Conservation (phyloP, 2,797 vertebrate genomes). For the Cossypha dichroa region DNA sequence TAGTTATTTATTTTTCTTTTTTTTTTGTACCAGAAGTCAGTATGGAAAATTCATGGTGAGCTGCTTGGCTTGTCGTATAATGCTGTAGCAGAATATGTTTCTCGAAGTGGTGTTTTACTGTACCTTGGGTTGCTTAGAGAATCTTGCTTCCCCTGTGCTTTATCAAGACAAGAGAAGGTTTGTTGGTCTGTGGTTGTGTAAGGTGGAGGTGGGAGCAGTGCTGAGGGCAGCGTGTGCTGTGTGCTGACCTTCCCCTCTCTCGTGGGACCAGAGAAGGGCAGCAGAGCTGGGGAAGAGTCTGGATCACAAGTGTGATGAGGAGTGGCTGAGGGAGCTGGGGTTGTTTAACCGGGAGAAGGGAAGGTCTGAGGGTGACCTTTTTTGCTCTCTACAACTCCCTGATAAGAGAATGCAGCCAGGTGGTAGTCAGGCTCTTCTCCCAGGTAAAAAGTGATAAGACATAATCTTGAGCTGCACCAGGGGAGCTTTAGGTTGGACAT, state of each 20-base stretch:
- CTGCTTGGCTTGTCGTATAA: background rate
- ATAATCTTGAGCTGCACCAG: background rate
- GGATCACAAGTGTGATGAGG: too few species aligned
- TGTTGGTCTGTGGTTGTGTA: background rate
- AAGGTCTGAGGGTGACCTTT: too few species aligned
- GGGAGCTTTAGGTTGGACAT: background rate
- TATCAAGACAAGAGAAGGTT: fast-evolving
- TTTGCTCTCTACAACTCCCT: background rate
- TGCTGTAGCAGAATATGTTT: fast-evolving
- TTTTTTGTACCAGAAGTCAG: background rate
- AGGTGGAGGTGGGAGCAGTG: background rate
- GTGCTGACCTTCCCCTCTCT: background rate
- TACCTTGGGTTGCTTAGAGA: fast-evolving
- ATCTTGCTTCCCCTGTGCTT: background rate
- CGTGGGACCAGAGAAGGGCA: background rate
- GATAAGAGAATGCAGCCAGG: background rate
- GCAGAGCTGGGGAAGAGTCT: background rate
- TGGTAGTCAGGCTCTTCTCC: background rate
- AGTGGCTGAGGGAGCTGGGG: background rate
- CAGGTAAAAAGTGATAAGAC: background rate
- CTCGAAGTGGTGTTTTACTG: fast-evolving
- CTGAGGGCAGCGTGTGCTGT: fast-evolving
- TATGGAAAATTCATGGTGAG: fast-evolving
- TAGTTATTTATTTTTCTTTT: background rate
- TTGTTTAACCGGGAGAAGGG: background rate